These are phyloP conservation scores for Sebastolobus altivelis DNA, from an alignment of 2,797 vertebrate genomes.

Conservation along the genomic window DNA sequence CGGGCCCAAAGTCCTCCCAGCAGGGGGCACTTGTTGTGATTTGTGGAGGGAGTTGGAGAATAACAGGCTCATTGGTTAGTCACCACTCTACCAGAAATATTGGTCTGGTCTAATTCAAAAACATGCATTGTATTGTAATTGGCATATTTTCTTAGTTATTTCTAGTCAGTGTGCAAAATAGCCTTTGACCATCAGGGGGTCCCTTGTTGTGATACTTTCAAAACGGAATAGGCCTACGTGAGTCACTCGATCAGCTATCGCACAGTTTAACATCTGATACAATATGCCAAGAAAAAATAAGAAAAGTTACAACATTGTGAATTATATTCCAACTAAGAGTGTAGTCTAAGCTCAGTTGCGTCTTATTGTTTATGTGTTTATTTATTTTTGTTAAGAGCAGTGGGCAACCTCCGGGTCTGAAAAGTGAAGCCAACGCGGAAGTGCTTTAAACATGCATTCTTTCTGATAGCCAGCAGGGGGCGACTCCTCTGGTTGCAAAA, in stretches of 20 bases:
- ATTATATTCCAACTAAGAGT: neutral
- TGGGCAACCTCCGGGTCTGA: too few species aligned
- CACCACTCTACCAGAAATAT: neutral
- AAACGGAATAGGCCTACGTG: neutral
- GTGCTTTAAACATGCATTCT: too few species aligned
- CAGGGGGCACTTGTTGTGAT: constrained; percentile 49
- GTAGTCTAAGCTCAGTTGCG: neutral
- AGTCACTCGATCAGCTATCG: neutral
- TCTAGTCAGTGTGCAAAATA: neutral
- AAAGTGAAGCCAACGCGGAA: too few species aligned
- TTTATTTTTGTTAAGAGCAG: neutral
- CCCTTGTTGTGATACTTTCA: neutral
- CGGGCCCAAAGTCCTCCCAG: constrained; percentile 25
- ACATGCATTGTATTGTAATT: neutral
- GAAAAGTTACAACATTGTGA: neutral
- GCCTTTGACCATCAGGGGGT: neutral
- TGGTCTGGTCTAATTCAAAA: constrained; percentile 2
- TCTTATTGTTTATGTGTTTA: neutral
- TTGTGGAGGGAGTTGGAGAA: constrained; percentile 20
- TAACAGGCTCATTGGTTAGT: constrained; percentile 18
- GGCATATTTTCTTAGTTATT: neutral
- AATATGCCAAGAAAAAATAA: neutral
- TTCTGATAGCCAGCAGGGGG: too few species aligned
- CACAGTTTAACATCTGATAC: neutral
- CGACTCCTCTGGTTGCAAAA: too few species aligned